Conservation (phyloP, 2,113 vertebrate species). For the Tenebrosternarchus preto region DNA sequence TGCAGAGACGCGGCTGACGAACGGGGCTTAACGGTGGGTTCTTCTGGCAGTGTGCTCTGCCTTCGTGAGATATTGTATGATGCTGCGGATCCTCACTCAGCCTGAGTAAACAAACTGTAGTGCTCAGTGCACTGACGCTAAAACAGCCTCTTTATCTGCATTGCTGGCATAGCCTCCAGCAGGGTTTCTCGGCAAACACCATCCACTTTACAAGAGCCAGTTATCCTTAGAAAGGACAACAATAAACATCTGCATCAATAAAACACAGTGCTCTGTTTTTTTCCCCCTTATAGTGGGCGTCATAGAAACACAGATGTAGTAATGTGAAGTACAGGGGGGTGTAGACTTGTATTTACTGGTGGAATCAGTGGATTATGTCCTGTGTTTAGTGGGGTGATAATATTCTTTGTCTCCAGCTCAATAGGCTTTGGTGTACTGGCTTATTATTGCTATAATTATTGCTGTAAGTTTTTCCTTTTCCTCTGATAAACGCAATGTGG, state of each 20-base stretch:
- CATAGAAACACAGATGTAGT: neutral
- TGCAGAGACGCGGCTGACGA: constrained; percentile 38
- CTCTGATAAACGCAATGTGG: neutral
- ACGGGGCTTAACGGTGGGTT: constrained; percentile 22
- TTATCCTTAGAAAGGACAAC: neutral
- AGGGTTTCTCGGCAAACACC: neutral
- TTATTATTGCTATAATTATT: neutral
- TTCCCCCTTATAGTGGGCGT: neutral
- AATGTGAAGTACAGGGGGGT: neutral
- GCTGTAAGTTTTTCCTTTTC: neutral
- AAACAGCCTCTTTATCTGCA: constrained; percentile 24
- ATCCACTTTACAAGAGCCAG: constrained; percentile 7
- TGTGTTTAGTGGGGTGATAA: too few species aligned
- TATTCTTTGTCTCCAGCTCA: neutral
- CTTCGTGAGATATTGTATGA: constrained; percentile 12
- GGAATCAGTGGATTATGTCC: too few species aligned
- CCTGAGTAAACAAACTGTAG: neutral
- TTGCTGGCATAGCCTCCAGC: constrained; percentile 6
- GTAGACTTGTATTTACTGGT: neutral
- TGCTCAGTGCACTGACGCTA: constrained; percentile 19
- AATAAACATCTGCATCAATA: constrained; percentile 12
- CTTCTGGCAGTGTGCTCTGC: constrained; percentile 14
- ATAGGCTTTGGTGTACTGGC: too few species aligned
- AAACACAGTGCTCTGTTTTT: neutral
- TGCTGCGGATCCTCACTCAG: neutral